These are phyloP conservation scores for Fragum sueziense DNA, from an alignment of 2,888 invertebrate species.

Conservation along the genomic window DNA sequence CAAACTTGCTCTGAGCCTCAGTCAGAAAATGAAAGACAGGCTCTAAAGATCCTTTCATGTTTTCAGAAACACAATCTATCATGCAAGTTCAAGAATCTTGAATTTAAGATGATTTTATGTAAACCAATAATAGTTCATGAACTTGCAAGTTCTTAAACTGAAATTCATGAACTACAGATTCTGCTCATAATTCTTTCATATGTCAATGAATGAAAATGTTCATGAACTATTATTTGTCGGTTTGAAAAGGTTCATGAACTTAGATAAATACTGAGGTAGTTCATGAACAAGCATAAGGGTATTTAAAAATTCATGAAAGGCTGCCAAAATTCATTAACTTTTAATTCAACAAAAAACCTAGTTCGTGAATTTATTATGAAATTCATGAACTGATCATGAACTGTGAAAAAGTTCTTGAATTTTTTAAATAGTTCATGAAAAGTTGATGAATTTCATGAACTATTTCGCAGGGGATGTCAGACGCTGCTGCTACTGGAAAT, in stretches of 20 bases:
- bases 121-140: neutral
- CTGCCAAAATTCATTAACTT: neutral
- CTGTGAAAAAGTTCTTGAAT: neutral
- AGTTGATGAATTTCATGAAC: neutral
- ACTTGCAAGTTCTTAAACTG: neutral
- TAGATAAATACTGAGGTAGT: neutral
- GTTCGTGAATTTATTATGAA: neutral
- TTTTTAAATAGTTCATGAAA: neutral
- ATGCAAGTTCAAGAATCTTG: too few relatives aligned
- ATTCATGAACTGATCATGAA: neutral
- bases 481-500: too few relatives aligned
- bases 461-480: neutral
- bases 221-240: neutral
- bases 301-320: neutral
- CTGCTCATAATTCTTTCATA: neutral
- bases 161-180: neutral
- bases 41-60: constrained; percentile 4
- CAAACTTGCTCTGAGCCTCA: constrained; percentile 1
- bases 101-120: neutral
- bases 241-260: neutral
- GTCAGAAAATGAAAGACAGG: constrained; percentile 14
- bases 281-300: neutral
- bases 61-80: constrained; percentile 3
- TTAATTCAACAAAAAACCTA: neutral
- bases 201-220: neutral